phyloP scores from a whole-genome alignment of 2,113 vertebrate species.

The Gallinago jamesoni region DNA sequence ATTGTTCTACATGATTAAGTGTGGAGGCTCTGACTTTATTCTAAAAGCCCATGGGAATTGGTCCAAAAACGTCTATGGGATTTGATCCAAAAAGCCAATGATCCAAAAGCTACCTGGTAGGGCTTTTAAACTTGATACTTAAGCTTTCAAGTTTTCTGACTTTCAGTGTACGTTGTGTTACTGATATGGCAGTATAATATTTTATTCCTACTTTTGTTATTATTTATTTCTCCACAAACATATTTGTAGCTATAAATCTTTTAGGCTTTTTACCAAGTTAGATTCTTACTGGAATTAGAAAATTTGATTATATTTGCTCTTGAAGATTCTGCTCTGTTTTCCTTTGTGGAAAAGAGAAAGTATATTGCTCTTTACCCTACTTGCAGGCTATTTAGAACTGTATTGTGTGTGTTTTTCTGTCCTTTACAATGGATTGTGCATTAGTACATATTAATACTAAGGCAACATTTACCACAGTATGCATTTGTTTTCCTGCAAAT shows the following conservation, averaged over 20 bases:
- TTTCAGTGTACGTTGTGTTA: background rate
- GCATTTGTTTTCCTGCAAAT: background rate
- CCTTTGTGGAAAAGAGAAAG: background rate
- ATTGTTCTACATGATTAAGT: conserved; percentile 9
- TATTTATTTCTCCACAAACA: background rate
- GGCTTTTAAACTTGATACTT: background rate
- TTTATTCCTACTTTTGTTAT: background rate
- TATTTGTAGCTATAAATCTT: background rate
- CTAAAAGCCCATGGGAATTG: background rate
- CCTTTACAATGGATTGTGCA: background rate
- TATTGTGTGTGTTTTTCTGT: background rate
- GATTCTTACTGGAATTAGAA: background rate
- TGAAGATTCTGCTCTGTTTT: background rate
- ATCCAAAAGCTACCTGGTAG: background rate
- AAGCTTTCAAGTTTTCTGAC: background rate
- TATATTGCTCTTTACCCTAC: background rate
- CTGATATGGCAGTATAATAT: background rate
- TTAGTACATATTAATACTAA: background rate
- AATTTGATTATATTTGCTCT: background rate
- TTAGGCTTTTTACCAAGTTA: background rate
- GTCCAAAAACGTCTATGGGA: background rate
- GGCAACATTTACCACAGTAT: background rate
- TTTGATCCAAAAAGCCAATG: background rate
- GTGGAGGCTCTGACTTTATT: background rate
- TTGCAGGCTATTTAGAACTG: background rate